Percentiles rank a stretch among this genome's conserved stretches.
These are phyloP conservation scores for Hypomesus transpacificus DNA, from an alignment of 2,113 vertebrate species.

Conservation along the genomic window DNA sequence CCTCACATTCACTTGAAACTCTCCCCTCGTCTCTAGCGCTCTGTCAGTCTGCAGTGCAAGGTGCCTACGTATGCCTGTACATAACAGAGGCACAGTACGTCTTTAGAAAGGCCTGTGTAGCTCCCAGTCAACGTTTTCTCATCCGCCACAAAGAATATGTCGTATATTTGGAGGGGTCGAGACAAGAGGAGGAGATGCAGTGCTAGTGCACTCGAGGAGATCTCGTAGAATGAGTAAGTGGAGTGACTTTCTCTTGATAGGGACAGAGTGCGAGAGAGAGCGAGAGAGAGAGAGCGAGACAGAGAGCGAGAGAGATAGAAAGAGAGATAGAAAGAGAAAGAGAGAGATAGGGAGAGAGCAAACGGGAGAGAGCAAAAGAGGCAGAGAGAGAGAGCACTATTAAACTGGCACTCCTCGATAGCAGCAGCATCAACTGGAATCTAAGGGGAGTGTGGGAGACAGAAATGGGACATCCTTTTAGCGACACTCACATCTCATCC, in stretches of 20 bases:
- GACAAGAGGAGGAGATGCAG: background rate
- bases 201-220: background rate
- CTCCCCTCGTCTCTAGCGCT: too few relatives aligned
- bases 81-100: too few relatives aligned
- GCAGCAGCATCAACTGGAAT: slow-evolving; percentile 35
- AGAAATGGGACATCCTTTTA: slow-evolving; percentile 35
- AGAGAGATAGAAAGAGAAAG: background rate
- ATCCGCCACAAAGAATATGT: background rate
- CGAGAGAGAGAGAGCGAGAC: background rate
- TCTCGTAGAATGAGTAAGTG: background rate
- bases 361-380: background rate
- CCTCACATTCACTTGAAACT: slow-evolving; percentile 3
- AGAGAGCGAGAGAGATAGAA: background rate
- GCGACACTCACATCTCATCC: slow-evolving; percentile 40
- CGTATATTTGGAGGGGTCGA: background rate
- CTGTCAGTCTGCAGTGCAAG: too few relatives aligned
- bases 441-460: slow-evolving; percentile 15
- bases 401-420: slow-evolving; percentile 26
- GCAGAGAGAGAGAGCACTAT: slow-evolving; percentile 14
- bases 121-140: background rate
- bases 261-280: background rate
- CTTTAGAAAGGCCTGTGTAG: too few relatives aligned
- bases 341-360: background rate
- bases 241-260: background rate
- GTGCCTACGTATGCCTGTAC: too few relatives aligned